Conservation (phyloP, 2,888 invertebrate species). For the Heteropelma amictum region DNA sequence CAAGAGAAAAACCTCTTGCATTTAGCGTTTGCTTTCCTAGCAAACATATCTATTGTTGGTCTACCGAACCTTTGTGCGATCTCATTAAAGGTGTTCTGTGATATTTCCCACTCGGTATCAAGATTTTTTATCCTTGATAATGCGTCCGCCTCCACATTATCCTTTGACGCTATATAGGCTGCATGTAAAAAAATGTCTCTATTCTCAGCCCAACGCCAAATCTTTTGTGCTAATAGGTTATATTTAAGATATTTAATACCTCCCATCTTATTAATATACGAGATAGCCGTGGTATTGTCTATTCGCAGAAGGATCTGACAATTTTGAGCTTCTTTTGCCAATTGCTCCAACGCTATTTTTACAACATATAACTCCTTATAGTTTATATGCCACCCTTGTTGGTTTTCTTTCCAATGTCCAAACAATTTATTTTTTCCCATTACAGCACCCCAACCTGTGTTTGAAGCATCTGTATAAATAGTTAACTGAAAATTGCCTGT, state of each 20-base stretch:
- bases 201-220: background rate
- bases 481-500: too few relatives aligned
- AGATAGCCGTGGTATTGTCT: background rate
- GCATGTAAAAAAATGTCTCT: background rate
- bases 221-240: background rate
- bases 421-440: too few relatives aligned
- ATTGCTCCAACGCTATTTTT: too few relatives aligned
- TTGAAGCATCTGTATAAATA: too few relatives aligned
- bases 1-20: background rate
- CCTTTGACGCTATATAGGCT: background rate
- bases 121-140: background rate
- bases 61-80: background rate
- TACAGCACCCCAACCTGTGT: too few relatives aligned
- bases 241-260: background rate
- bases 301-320: conserved; percentile 6
- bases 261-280: background rate
- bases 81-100: background rate
- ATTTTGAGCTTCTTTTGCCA: too few relatives aligned
- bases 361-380: too few relatives aligned
- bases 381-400: too few relatives aligned
- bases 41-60: background rate
- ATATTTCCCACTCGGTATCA: background rate
- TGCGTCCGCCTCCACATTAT: background rate
- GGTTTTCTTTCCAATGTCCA: too few relatives aligned
- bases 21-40: background rate